A percentile compares a stretch with the other conserved stretches of the same genome.
phyloP scores from a whole-genome alignment of 2,888 invertebrate genomes.

The Gisinianus flammeolus region DNA sequence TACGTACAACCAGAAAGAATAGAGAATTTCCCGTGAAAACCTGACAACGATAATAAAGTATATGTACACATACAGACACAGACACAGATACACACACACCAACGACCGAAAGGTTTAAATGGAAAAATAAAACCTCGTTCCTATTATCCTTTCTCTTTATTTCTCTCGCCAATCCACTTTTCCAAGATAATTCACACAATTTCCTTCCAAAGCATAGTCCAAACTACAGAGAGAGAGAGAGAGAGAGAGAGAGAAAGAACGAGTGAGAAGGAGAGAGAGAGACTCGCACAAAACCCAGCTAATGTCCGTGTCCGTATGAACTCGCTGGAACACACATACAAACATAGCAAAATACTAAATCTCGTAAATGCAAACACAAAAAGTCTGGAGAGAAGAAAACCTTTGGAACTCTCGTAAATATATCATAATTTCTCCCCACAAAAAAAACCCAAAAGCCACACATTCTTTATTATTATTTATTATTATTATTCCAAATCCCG shows the following conservation, averaged over 20 bases:
- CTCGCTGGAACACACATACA: neutral
- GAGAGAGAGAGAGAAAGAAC: neutral
- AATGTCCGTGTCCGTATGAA: neutral
- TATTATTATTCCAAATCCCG: slow-evolving; percentile 6
- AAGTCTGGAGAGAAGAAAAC: neutral
- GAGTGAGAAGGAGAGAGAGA: neutral
- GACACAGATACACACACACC: no score
- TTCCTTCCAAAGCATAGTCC: neutral
- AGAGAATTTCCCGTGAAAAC: neutral
- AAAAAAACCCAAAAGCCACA: neutral
- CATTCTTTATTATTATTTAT: neutral
- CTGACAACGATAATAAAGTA: slow-evolving; percentile 7
- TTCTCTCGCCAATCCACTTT: slow-evolving; percentile 15
- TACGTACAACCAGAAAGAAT: neutral
- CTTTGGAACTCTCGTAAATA: neutral
- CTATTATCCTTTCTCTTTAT: slow-evolving; percentile 2
- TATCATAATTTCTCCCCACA: slow-evolving; percentile 1
- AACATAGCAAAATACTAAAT: no score
- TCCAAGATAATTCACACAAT: slow-evolving; percentile 20
- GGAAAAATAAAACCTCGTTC: slow-evolving; percentile 21
- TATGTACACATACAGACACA: neutral
- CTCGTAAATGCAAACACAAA: slow-evolving; percentile 7
- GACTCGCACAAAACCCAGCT: neutral
- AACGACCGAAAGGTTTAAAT: neutral
- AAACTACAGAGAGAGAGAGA: neutral